These are phyloP conservation scores for Corythornis vintsioides DNA, from an alignment of 2,113 vertebrate genomes.

Conservation along the genomic window DNA sequence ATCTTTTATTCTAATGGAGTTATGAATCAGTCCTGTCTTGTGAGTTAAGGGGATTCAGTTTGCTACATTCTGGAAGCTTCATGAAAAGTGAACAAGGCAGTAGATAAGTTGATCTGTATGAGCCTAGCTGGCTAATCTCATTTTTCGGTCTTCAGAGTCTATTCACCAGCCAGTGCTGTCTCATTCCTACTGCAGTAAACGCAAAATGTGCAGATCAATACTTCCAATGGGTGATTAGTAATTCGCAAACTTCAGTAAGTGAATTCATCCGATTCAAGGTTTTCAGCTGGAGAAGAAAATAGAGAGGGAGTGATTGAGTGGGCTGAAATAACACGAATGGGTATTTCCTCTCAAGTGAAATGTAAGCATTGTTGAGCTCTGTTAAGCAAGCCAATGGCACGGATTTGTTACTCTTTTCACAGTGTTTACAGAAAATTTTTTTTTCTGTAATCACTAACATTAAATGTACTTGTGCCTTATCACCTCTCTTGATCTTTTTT, in stretches of 20 bases:
- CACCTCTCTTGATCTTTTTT: neutral
- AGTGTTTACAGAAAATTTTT: conserved; percentile 28
- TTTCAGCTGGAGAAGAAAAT: conserved; percentile 1
- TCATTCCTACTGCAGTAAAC: neutral
- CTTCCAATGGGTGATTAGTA: conserved; percentile 42
- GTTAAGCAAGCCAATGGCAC: conserved; percentile 2
- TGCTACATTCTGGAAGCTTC: conserved; percentile 54
- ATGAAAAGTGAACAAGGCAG: conserved; percentile 37
- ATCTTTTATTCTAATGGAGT: conserved; percentile 27
- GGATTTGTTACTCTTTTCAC: conserved; percentile 39
- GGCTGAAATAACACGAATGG: neutral
- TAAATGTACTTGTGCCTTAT: conserved; percentile 19
- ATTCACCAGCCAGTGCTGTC: neutral
- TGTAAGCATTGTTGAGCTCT: conserved; percentile 55
- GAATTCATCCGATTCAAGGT: neutral
- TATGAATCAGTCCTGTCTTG: conserved; percentile 6
- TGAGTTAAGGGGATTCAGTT: conserved; percentile 28
- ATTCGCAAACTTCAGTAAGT: conserved; percentile 16
- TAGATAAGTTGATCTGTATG: conserved; percentile 27
- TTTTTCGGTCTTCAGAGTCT: conserved; percentile 29
- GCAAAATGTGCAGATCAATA: conserved; percentile 49
- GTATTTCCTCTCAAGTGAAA: conserved; percentile 38
- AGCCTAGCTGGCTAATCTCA: conserved; percentile 32
- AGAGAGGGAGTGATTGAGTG: conserved; percentile 31
- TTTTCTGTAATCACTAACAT: conserved; percentile 3